Evolutionary conservation across 2,797 vertebrate genomes (phyloP), one percentile per base, ranked within the genome.

Genomic region (Steatocranus sp.): DNA sequence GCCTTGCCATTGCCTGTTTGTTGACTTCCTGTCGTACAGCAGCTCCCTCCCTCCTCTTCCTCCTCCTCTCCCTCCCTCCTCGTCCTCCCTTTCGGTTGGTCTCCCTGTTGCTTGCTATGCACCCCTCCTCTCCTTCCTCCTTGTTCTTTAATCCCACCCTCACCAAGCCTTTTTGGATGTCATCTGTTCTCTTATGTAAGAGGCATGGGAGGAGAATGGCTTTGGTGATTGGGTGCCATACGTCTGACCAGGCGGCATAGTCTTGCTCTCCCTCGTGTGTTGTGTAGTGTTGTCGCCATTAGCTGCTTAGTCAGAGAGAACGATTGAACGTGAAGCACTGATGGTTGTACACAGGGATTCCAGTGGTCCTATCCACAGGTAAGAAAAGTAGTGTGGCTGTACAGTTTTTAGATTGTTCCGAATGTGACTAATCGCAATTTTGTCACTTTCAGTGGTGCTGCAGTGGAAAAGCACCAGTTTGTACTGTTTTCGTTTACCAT

Each of bases 171-270:
- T 85, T 84, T 79, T 75, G 74, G 86, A 90, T 93, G 92, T 95
- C 93, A 93, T 93, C 92, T 95, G 94, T 58, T 88, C 84, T 91
- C 86, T 96, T 96, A 95, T 93, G 92, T 94, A 96, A 96, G 90
- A 84, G 83, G 46, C 58, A 85, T 54, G 91, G 91, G 90, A 86
- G 86, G 90, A 82, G 83, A 84, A 74, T 68, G 86, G 83, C 86
- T 91, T 63, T 82, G 89, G 75, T 75, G 90, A 88, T 83, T 6
- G 54, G 76, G 50, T 86, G 86, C 89, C 81, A 49, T 84, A 77
- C 87, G 81, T 75, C 86, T 54, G 82, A 80, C 88, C 87, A 74
- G 89, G 89, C 83, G 56, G 66, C 34, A 5, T 73, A 76, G 81
- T 82, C 76, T 32, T 11, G 63, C 87, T 88, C 75, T 73, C 61